Evolutionary conservation across 2,113 vertebrate species (phyloP), one percentile per base, ranked within the genome.

Genomic region (Anarrhichthys ocellatus): DNA sequence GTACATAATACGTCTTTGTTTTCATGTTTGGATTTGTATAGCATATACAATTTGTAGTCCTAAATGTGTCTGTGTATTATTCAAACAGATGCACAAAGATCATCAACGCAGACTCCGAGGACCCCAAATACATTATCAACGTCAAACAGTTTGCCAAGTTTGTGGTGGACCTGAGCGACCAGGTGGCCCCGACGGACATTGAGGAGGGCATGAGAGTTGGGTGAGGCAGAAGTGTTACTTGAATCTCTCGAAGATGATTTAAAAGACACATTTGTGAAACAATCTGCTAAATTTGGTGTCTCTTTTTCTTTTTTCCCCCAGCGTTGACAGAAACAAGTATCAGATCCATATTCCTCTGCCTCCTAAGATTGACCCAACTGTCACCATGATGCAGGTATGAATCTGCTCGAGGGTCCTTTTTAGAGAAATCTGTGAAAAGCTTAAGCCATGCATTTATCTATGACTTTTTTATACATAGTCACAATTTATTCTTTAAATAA

Each of bases 71-170:
- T 34, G 3, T 64, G 65, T 76, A 11, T 70, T 14, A 36, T 13
- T 75, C 15, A 66, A 56, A 50, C 87, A 99, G 98, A 90, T 99
- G 98, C 92, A 99, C 98, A 8, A 99, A 99, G 94, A 99, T 99
- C 81, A 99, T 99, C 92, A 99, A 99, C 42, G 98, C 98, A 9
- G 98, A 99, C 92, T 99, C 98, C 0, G 98, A 99, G 92, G 98
- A 99, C 88, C 98, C 98, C 6, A 99, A 99, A 89, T 99, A 99
- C 92, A 99, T 99, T 34, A 99, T 99, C 92, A 99, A 99, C 10
- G 98, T 99, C 76, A 99, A 99, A 87, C 98, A 99, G 88, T 99
- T 99, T 92, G 98, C 98, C 82, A 99, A 99, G 93, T 99, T 99
- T 38, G 98, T 99, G 95, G 98, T 99, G 91, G 98, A 99, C 87